A percentile compares a stretch with the other conserved stretches of the same genome.
Conservation (phyloP, 2,113 vertebrate genomes). For the Tautogolabrus adspersus region DNA sequence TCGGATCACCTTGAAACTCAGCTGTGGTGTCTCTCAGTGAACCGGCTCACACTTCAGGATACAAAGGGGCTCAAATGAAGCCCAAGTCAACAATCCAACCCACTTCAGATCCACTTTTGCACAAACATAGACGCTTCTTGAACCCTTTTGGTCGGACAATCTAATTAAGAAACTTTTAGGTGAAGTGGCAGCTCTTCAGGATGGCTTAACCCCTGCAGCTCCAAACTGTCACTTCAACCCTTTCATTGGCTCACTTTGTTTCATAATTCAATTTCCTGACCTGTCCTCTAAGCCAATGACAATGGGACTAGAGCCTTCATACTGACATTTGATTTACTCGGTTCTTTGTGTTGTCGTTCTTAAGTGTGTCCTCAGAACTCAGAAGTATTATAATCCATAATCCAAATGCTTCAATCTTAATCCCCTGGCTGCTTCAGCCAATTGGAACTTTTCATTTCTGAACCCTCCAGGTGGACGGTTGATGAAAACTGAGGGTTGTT, state of each 20-base stretch:
- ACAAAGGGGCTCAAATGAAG: conserved; percentile 35
- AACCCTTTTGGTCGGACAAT: conserved; percentile 53
- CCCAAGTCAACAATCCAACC: conserved; percentile 33
- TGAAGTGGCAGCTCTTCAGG: conserved; percentile 67
- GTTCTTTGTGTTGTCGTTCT: conserved; percentile 56
- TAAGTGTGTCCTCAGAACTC: conserved; percentile 47
- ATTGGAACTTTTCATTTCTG: conserved; percentile 22
- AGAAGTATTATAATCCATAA: conserved; percentile 65
- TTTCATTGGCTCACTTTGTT: conserved; percentile 58
- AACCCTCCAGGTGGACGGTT: conserved; percentile 42
- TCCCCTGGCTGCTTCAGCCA: conserved; percentile 31
- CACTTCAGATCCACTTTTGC: conserved; percentile 24
- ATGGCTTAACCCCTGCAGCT: conserved; percentile 58
- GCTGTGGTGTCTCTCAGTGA: conserved; percentile 8
- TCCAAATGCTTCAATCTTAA: conserved; percentile 54
- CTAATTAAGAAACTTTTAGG: conserved; percentile 71
- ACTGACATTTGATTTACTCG: conserved; percentile 60
- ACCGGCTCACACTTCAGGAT: neutral
- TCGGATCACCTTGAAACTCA: neutral
- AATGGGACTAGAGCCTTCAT: conserved; percentile 37
- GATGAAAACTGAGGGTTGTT: conserved; percentile 3
- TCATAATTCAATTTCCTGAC: conserved; percentile 65
- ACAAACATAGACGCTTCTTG: conserved; percentile 11
- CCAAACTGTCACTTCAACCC: conserved; percentile 46
- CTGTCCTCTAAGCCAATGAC: conserved; percentile 45